Evolutionary conservation across 64 coral and sea anemone genomes (phyloP).

Genomic region (Montipora foliosa): DNA sequence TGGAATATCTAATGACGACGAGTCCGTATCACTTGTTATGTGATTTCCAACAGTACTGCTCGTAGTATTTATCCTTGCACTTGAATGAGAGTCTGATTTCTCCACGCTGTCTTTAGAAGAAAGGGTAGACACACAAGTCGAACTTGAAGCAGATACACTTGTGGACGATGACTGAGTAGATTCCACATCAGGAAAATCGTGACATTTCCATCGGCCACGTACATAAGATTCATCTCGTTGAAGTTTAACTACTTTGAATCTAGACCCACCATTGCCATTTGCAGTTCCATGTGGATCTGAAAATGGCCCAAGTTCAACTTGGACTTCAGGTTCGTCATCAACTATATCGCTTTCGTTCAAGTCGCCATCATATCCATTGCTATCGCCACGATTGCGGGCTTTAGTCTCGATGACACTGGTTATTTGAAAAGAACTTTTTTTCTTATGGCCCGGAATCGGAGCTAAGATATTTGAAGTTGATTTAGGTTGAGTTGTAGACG

Average conservation of each 20-base stretch:
- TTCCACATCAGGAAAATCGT: constrained; percentile 88
- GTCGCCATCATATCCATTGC: constrained; percentile 93
- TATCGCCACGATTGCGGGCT: constrained; percentile 90
- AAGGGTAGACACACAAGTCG: constrained; percentile 32
- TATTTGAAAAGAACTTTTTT: constrained; percentile 98
- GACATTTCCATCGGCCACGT: constrained; percentile 93
- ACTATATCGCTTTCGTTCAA: constrained; percentile 94
- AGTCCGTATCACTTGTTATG: constrained; percentile 26
- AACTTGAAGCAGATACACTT: constrained; percentile 44
- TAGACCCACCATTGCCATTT: constrained; percentile 95
- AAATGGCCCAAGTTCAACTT: constrained; percentile 79
- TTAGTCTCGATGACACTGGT: constrained; percentile 95
- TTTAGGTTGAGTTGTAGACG: constrained; percentile 41
- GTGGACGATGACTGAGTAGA: constrained; percentile 61
- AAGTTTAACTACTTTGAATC: constrained; percentile 98
- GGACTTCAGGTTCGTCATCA: constrained; percentile 73
- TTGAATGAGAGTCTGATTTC: constrained; percentile 24
- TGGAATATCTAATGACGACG: background rate
- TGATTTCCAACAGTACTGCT: constrained; percentile 44
- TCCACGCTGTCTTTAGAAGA: constrained; percentile 21
- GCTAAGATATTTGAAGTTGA: constrained; percentile 22
- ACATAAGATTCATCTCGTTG: constrained; percentile 85
- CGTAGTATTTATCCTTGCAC: background rate
- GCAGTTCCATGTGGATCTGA: constrained; percentile 61
- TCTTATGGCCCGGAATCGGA: constrained; percentile 78